Evolutionary conservation across 1,140 invertebrate genomes (phyloP).

Genomic region (Trypoxylus dichotomus): DNA sequence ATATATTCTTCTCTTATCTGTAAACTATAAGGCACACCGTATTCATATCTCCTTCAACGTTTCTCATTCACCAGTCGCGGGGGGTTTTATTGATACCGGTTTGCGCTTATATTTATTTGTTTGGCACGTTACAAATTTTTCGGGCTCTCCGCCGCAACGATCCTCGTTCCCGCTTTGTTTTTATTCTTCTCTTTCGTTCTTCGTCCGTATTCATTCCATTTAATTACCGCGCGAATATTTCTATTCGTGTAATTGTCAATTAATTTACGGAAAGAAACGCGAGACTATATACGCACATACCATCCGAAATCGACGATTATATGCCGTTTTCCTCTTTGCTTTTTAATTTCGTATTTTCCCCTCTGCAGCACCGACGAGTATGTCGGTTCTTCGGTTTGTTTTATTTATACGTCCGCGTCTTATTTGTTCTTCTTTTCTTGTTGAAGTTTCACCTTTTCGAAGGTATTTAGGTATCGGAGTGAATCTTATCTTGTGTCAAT

Average conservation of each 20-base stretch:
- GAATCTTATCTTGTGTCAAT: conserved; percentile 25
- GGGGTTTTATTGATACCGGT: neutral
- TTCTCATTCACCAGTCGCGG: neutral
- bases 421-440: neutral
- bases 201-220: neutral
- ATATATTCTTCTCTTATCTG: no score
- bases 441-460: conserved; percentile 11
- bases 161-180: neutral
- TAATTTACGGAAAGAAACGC: neutral
- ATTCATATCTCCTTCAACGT: neutral
- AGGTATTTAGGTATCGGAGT: conserved; percentile 16
- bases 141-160: neutral
- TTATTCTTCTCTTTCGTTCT: neutral
- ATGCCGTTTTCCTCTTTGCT: no score
- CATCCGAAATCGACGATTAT: neutral
- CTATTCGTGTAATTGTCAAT: neutral
- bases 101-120: conserved; percentile 16
- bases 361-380: neutral
- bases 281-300: neutral
- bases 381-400: neutral
- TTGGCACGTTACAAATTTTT: neutral
- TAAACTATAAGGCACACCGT: no score
- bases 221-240: neutral
- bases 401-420: neutral
- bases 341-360: neutral